These are phyloP conservation scores for Patella caerulea DNA, from an alignment of 2,888 invertebrate genomes.

Conservation along the genomic window DNA sequence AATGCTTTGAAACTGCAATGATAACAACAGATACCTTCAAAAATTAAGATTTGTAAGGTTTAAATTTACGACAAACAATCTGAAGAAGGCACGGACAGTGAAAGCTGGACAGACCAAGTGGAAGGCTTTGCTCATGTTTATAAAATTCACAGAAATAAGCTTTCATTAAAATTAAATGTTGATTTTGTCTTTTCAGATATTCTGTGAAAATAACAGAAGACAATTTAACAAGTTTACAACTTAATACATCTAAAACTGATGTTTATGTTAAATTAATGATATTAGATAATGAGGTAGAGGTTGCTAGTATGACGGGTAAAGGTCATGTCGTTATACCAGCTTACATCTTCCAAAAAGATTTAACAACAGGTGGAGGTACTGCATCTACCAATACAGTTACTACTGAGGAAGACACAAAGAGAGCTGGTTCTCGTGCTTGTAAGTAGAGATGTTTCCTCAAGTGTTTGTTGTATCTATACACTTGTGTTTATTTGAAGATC, in stretches of 20 bases:
- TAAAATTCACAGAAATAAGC: too few species aligned
- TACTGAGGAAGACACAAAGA: conserved; percentile 49
- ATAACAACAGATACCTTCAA: too few species aligned
- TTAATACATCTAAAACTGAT: conserved; percentile 68
- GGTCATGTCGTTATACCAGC: conserved; percentile 69
- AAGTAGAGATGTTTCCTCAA: conserved; percentile 36
- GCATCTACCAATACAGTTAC: not conserved
- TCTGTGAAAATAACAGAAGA: conserved; percentile 67
- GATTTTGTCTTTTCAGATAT: conserved; percentile 52
- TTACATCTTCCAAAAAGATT: conserved; percentile 67
- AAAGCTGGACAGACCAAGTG: too few species aligned
- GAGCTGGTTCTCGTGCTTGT: conserved; percentile 66
- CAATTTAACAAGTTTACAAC: conserved; percentile 67
- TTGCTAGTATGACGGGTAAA: conserved; percentile 63
- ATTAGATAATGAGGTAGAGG: conserved; percentile 65
- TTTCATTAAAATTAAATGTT: too few species aligned
- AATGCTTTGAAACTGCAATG: too few species aligned
- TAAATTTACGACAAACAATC: too few species aligned
- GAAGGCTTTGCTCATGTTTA: too few species aligned
- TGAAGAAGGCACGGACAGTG: too few species aligned
- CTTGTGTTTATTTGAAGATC: too few species aligned
- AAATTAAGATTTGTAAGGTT: too few species aligned
- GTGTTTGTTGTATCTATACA: too few species aligned
- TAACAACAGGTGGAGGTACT: conserved; percentile 34
- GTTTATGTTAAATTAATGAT: conserved; percentile 68